phyloP scores from a whole-genome alignment of 1,140 invertebrate species.

The Pomacea maculata region DNA sequence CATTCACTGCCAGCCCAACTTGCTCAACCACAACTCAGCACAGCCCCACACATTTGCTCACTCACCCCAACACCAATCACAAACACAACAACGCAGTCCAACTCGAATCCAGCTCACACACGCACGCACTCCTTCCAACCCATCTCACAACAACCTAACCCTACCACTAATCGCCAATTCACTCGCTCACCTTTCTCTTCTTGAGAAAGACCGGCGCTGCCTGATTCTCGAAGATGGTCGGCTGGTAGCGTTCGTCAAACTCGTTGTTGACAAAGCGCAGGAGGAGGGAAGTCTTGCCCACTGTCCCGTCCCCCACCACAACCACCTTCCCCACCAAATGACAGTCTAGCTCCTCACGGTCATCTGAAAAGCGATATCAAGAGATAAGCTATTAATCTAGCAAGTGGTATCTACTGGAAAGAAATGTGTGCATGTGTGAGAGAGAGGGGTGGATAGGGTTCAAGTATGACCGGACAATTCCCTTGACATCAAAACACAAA shows the following conservation, averaged over 20 bases:
- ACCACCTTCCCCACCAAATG: conserved; percentile 27
- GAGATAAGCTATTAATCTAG: not conserved
- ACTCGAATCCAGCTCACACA: too few species aligned
- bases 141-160: too few species aligned
- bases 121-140: too few species aligned
- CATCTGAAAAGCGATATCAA: not conserved
- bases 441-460: not conserved
- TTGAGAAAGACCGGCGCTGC: conserved; percentile 18
- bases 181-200: conserved; percentile 11
- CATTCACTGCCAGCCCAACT: too few species aligned
- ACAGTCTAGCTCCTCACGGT: conserved; percentile 5
- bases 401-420: not conserved
- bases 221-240: conserved; percentile 36
- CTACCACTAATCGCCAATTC: too few species aligned
- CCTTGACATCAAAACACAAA: too few species aligned
- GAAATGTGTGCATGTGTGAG: not conserved
- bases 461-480: not conserved
- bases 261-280: conserved; percentile 33
- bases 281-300: conserved; percentile 71
- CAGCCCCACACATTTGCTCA: too few species aligned
- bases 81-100: not conserved
- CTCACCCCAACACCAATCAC: not conserved
- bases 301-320: conserved; percentile 90
- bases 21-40: too few species aligned
- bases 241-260: conserved; percentile 28